Base-by-base conservation (phyloP, 2,888 invertebrate genomes). In the Julus scanicus region DNA sequence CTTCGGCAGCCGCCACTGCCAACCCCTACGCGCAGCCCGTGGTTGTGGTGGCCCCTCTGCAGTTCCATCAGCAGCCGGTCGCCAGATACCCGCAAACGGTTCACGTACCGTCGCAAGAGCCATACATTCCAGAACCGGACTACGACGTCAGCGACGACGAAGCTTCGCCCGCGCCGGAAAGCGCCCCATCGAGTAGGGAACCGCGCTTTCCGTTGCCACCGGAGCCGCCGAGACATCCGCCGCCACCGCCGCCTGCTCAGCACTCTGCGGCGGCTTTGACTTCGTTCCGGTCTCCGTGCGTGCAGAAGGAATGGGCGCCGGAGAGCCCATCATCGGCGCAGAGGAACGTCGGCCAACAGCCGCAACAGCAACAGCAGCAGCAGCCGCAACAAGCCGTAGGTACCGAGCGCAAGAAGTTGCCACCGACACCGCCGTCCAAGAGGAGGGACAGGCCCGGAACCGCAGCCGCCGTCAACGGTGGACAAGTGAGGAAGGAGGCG, bases 41-140 rank as follows among this genome's bases (percentile, higher is more conserved):
- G 63, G 87, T 80, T 0, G 37, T n/a, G 17, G 37, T 39, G 2
- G 37, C 37, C 0, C 37, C 86, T 1, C 39, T 29, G 86, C 86
- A 40, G 37, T 83, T 15, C 87, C 89, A 84, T 49, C 48, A 85
- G 48, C 63, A 71, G 48, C 48, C 92, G 5, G 90, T 91, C 9
- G 90, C 92, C 37, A 85, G 20, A n/a, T 88, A 89, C 15, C 90
- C 90, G 44, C 89, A 48, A n/a, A 11, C 85, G 49, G 39, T 49
- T 11, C 40, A 48, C 53, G 29, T 11, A 53, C 13, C 37, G 71
- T 37, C 49, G 29, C 86, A 88, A 20, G 83, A 89, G 0, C 95
- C 97, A 11, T 96, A 96, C n/a, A 97, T 97, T 90, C 97, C 97
- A 0, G 97, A 97, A 91, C 97, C 97, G 0, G 97, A 97, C 92